These are phyloP conservation scores for Megalurothrips usitatus DNA, from an alignment of 2,888 invertebrate genomes.

Conservation along the genomic window DNA sequence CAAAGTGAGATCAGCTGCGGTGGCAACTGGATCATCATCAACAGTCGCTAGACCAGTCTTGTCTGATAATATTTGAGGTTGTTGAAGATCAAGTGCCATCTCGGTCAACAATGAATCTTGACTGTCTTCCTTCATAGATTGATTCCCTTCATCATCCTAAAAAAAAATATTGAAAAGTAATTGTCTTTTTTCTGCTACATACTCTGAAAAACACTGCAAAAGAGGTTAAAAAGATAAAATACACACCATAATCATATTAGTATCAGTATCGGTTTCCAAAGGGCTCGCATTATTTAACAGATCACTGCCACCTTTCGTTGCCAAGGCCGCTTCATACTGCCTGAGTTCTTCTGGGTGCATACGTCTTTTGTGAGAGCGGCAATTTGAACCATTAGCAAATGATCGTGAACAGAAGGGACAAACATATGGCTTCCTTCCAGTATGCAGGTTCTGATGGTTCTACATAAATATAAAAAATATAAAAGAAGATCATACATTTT, in stretches of 20 bases:
- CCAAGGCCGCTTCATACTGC: conserved; percentile 39
- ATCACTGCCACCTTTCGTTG: conserved; percentile 29
- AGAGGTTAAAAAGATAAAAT: background rate
- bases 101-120: background rate
- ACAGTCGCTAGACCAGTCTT: background rate
- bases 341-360: conserved; percentile 50
- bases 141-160: background rate
- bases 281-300: background rate
- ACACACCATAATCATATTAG: background rate
- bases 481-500: background rate
- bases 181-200: background rate
- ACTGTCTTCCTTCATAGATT: conserved; percentile 5
- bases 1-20: conserved; percentile 2
- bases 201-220: background rate
- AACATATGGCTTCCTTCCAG: conserved; percentile 53
- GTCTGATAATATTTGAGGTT: conserved; percentile 1
- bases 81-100: background rate
- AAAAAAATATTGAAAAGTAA: background rate
- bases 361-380: conserved; percentile 54
- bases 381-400: conserved; percentile 55
- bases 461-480: conserved; percentile 39
- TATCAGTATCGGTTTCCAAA: background rate
- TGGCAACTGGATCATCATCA: background rate
- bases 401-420: conserved; percentile 56
- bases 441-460: conserved; percentile 56